A percentile compares a stretch with the other conserved stretches of the same genome.
Conservation (phyloP, 2,888 invertebrate species). For the Lydus trimaculatus region DNA sequence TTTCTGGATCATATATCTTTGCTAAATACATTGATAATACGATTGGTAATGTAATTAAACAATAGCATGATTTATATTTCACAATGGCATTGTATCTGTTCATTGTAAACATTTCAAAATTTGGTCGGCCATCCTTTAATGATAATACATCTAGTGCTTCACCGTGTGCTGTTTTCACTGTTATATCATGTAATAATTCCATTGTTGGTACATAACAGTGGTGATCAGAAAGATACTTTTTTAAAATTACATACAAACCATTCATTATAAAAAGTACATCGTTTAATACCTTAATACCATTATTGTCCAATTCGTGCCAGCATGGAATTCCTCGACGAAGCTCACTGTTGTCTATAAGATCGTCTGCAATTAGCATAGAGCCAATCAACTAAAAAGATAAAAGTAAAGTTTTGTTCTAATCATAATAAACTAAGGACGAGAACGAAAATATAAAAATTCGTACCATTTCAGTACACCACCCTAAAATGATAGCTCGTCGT, state of each 20-base stretch:
- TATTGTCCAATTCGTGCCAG: constrained; percentile 83
- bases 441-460: background rate
- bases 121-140: constrained; percentile 66
- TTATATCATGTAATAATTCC: constrained; percentile 84
- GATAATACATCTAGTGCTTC: constrained; percentile 83
- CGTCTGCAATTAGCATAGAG: constrained; percentile 85
- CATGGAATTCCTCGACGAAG: constrained; percentile 88
- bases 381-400: constrained; percentile 79
- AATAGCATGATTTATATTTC: constrained; percentile 92
- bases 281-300: constrained; percentile 81
- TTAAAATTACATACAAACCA: constrained; percentile 80
- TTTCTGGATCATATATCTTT: constrained; percentile 77
- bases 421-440: no score
- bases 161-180: constrained; percentile 79
- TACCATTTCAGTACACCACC: constrained; percentile 96
- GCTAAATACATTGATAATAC: constrained; percentile 87
- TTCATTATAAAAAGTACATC: constrained; percentile 84
- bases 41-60: constrained; percentile 93
- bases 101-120: constrained; percentile 79
- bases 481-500: constrained; percentile 84
- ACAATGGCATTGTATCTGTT: constrained; percentile 87
- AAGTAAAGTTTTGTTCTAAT: background rate
- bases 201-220: constrained; percentile 80
- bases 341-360: constrained; percentile 87
- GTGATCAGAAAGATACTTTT: constrained; percentile 76